Conservation (phyloP, 2,888 invertebrate genomes). For the Drepana falcataria region DNA sequence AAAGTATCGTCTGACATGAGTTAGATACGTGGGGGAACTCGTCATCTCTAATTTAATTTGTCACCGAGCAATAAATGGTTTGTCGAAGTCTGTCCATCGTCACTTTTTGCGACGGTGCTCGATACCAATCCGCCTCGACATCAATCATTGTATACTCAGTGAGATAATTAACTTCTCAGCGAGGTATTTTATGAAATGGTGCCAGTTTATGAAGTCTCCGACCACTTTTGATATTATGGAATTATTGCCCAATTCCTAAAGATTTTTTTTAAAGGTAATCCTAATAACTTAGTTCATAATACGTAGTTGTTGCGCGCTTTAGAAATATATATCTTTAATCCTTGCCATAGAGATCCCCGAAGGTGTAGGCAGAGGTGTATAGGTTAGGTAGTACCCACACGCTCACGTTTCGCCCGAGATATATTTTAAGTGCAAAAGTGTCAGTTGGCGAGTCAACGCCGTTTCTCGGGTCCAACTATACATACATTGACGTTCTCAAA, state of each 20-base stretch:
- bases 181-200: background rate
- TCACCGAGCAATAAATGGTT: slow-evolving; percentile 32
- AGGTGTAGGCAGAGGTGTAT: too few relatives aligned
- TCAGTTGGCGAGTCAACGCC: too few relatives aligned
- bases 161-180: background rate
- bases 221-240: background rate
- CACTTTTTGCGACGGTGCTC: slow-evolving; percentile 24
- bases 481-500: too few relatives aligned
- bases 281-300: too few relatives aligned
- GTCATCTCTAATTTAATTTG: slow-evolving; percentile 44
- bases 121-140: slow-evolving; percentile 20
- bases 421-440: too few relatives aligned
- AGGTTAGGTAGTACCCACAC: too few relatives aligned
- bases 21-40: slow-evolving; percentile 13
- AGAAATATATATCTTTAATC: too few relatives aligned
- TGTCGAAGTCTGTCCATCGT: slow-evolving; percentile 32
- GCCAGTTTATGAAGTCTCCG: background rate
- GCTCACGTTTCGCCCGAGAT: too few relatives aligned
- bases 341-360: too few relatives aligned
- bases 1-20: background rate
- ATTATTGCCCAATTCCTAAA: background rate
- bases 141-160: background rate
- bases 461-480: too few relatives aligned
- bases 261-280: too few relatives aligned
- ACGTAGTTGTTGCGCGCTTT: too few relatives aligned